Conservation (phyloP, 2,113 vertebrate genomes). For the Ia io region DNA sequence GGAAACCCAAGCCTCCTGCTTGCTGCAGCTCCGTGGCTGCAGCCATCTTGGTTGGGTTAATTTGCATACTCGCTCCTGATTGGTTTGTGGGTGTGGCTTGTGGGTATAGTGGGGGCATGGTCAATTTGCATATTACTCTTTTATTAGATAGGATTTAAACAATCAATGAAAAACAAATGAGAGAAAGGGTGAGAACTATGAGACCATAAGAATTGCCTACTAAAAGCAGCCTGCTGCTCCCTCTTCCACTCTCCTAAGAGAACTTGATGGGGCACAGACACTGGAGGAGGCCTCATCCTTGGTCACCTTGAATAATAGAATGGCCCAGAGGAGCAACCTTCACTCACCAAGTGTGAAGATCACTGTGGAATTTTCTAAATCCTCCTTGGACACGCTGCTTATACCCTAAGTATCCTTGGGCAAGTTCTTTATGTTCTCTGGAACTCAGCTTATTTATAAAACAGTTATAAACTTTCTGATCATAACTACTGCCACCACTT, state of each 20-base stretch:
- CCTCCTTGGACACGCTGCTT: not conserved
- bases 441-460: not conserved
- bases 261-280: not conserved
- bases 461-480: not conserved
- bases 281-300: not conserved
- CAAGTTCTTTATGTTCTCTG: not conserved
- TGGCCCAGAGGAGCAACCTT: not conserved
- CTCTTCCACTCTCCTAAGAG: not conserved
- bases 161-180: not conserved
- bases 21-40: no score
- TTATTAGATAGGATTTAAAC: not conserved
- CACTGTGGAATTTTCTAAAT: not conserved
- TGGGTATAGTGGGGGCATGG: no score
- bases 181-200: not conserved
- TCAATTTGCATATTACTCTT: no score
- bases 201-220: not conserved
- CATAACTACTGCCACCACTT: not conserved
- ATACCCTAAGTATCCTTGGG: not conserved
- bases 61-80: no score
- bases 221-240: no score
- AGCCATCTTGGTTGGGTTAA: no score
- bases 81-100: no score
- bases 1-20: no score
- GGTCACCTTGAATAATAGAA: not conserved
- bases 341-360: not conserved